Evolutionary conservation across 1,140 invertebrate species (phyloP), one percentile per base, ranked within the genome.

Genomic region (Zaprionus kolodkinae): DNA sequence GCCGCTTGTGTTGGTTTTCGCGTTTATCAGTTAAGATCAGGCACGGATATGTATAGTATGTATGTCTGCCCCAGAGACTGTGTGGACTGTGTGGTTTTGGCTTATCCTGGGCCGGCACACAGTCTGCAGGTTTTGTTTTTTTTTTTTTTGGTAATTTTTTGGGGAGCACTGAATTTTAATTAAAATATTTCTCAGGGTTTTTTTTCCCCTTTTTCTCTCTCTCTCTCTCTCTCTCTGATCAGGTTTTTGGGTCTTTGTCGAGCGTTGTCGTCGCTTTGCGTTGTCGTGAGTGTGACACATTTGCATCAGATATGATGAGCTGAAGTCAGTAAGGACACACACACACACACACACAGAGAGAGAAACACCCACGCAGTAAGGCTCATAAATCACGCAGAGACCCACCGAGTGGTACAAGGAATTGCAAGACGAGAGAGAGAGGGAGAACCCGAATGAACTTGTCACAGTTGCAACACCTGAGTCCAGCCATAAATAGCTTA

Each of bases 11-110:
- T 89, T 89, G 85, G 85, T 89, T 89, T 88, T 90, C 78, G 69
- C 86, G 78, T 89, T 90, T 89, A 89, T 89, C 85, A 85, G 85
- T 89, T 89, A 73, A 89, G 86, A 89, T 89, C 85, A 81, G 85
- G 74, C 81, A 64, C 60, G 72, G 72, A 75, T 75, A 75, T n/a
- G 67, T 75, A 21, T 21, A 21, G 21, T 21, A 21, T 30, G n/a
- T n/a, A 2, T 30, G 27, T 30, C 72, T 75, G 72, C 12, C 68
- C 72, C 77, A 66, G 57, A 27, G 64, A 33, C 21, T 21, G 21
- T 21, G 21, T 1, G 21, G 21, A 54, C 55, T 61, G 52, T 61
- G 52, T 17, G 61, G 50, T 54, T 54, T 63, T 36, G 50, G 55
- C 74, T 90, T 89, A 90, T 86, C 85, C 85, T 86, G 84, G 45